Evolutionary conservation across 53 echinoderm and acorn worm genomes (phyloP).

Genomic region (Glandiceps talaboti): DNA sequence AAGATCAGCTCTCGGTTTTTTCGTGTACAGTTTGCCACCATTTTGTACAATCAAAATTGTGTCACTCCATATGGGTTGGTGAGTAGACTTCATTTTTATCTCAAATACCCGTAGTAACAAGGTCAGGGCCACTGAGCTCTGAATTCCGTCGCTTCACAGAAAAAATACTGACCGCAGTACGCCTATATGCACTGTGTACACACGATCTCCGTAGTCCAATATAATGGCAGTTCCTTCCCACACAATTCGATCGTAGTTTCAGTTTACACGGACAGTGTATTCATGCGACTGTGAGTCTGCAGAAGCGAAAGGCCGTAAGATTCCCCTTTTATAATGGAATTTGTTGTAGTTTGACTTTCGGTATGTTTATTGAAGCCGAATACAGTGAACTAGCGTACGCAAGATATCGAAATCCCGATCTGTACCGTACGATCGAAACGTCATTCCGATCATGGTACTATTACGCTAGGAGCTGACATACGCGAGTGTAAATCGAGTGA

Average conservation of each 20-base stretch:
- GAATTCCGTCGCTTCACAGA: background rate
- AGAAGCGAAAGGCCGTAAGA: too few relatives aligned
- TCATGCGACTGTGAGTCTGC: too few relatives aligned
- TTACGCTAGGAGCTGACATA: too few relatives aligned
- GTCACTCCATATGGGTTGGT: slow-evolving; percentile 1
- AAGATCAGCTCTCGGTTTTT: background rate
- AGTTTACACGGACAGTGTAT: background rate
- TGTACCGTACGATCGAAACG: too few relatives aligned
- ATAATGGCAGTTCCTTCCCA: background rate
- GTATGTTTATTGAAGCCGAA: too few relatives aligned
- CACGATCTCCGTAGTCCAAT: too few relatives aligned
- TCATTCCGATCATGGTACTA: too few relatives aligned
- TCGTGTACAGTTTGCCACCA: background rate
- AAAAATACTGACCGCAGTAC: background rate
- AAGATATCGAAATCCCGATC: too few relatives aligned
- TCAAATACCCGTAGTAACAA: background rate
- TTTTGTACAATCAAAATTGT: background rate
- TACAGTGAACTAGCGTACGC: too few relatives aligned
- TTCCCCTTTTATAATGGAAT: too few relatives aligned
- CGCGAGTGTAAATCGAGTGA: too few relatives aligned
- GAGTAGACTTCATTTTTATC: background rate
- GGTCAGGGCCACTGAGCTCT: background rate
- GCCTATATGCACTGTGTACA: background rate
- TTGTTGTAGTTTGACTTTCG: too few relatives aligned
- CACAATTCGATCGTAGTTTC: background rate